Conservation (phyloP, 1,140 invertebrate genomes). For the Magallana ariakensis region DNA sequence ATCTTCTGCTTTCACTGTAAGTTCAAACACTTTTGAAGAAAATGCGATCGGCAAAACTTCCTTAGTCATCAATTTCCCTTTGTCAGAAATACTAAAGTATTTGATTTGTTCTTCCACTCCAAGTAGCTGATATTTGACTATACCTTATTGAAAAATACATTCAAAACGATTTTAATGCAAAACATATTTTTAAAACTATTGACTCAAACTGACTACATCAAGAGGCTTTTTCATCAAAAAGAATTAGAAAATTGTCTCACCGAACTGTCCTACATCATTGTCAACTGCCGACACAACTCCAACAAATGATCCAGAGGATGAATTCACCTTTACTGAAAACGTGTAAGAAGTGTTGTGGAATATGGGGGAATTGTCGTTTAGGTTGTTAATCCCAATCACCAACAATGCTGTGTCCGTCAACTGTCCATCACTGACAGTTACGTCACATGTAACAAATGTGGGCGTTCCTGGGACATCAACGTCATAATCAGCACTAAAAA, state of each 20-base stretch:
- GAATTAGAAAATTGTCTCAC: neutral
- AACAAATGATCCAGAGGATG: constrained; percentile 29
- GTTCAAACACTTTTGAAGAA: no score
- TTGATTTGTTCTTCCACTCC: no score
- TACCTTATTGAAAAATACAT: no score
- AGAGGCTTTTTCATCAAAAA: no score
- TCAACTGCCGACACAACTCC: constrained; percentile 49
- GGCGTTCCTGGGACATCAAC: constrained; percentile 32
- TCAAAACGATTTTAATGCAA: no score
- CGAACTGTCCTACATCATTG: constrained; percentile 53
- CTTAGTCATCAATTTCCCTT: no score
- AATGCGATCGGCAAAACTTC: no score
- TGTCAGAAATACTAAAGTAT: no score
- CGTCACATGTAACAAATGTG: constrained; percentile 44
- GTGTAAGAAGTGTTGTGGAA: constrained; percentile 40
- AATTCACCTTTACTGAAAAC: constrained; percentile 11
- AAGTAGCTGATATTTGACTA: no score
- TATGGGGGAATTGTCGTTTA: constrained; percentile 56
- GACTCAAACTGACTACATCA: no score
- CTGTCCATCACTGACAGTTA: constrained; percentile 50
- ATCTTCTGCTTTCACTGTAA: no score
- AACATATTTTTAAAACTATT: no score
- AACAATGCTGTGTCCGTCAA: constrained; percentile 43
- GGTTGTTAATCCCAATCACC: constrained; percentile 47
- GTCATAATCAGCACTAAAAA: constrained; percentile 50